A percentile compares a stretch with the other conserved stretches of the same genome.
Conservation (phyloP, 2,888 invertebrate genomes). For the Nomada goodeniana region DNA sequence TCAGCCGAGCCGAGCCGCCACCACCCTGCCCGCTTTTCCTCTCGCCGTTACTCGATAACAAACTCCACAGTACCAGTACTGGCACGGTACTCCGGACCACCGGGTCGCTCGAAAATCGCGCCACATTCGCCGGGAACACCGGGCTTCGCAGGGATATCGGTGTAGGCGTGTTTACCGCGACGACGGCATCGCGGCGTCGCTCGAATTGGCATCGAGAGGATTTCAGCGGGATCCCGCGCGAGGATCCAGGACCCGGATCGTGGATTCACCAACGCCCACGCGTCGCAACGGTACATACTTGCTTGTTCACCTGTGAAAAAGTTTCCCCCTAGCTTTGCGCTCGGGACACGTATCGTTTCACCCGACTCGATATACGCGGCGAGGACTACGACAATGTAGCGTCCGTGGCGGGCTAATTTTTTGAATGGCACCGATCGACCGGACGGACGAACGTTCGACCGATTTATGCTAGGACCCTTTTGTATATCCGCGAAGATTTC, state of each 20-base stretch:
- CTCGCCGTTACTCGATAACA: slow-evolving; percentile 79
- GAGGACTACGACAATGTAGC: no score
- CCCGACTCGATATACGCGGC: not conserved
- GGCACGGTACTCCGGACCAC: slow-evolving; percentile 81
- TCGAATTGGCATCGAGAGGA: not conserved
- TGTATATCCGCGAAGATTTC: not conserved
- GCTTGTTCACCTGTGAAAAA: slow-evolving; percentile 10
- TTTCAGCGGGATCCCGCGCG: not conserved
- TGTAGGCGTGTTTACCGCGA: slow-evolving; percentile 53
- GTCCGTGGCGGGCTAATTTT: not conserved
- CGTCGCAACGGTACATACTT: not conserved
- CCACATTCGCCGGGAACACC: slow-evolving; percentile 13
- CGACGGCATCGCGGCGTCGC: slow-evolving; percentile 9
- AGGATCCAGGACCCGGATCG: not conserved
- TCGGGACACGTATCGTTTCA: not conserved
- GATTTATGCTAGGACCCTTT: not conserved
- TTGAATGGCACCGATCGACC: not conserved
- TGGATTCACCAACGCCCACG: not conserved
- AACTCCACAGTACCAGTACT: slow-evolving; percentile 81
- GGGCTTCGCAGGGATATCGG: slow-evolving; percentile 39
- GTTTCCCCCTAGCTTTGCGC: not conserved
- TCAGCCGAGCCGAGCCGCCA: slow-evolving; percentile 79
- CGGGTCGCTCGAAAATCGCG: slow-evolving; percentile 71
- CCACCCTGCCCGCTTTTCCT: slow-evolving; percentile 74
- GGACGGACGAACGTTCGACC: not conserved